A percentile compares a stretch with the other conserved stretches of the same genome.
phyloP scores from a whole-genome alignment of 2,888 invertebrate species.

The Spodoptera exigua region DNA sequence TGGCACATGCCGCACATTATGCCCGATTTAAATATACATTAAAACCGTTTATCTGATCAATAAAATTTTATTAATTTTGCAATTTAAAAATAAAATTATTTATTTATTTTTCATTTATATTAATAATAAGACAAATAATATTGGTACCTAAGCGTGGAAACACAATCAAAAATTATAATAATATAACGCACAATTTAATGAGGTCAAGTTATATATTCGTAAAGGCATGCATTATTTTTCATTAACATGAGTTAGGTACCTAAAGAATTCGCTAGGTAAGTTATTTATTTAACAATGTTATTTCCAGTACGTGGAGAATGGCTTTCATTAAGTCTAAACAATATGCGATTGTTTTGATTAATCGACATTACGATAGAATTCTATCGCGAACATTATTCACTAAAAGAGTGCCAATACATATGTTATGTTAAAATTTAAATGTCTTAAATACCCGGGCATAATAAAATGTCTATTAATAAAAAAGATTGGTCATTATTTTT shows the following conservation, averaged over 20 bases:
- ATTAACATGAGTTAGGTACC: neutral
- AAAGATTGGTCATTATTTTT: no score
- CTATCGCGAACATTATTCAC: neutral
- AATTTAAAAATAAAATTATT: no score
- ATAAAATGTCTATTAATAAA: no score
- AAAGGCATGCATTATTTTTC: slow-evolving; percentile 12
- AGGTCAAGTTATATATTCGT: slow-evolving; percentile 5
- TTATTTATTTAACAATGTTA: slow-evolving; percentile 11
- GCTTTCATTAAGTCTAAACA: slow-evolving; percentile 36
- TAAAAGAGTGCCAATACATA: neutral
- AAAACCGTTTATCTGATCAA: neutral
- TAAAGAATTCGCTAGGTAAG: slow-evolving; percentile 12
- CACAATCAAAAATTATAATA: neutral
- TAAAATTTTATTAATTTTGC: no score
- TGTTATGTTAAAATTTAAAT: neutral
- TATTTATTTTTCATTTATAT: no score
- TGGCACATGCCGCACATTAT: slow-evolving; percentile 66
- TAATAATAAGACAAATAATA: no score
- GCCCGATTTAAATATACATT: slow-evolving; percentile 30
- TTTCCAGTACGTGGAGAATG: slow-evolving; percentile 33
- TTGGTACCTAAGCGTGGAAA: no score
- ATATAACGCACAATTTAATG: neutral
- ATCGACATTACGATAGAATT: slow-evolving; percentile 25
- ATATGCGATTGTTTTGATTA: slow-evolving; percentile 34
- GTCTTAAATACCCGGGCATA: no score